Evolutionary conservation across 2,888 invertebrate genomes (phyloP).

Genomic region (Merodon equestris): DNA sequence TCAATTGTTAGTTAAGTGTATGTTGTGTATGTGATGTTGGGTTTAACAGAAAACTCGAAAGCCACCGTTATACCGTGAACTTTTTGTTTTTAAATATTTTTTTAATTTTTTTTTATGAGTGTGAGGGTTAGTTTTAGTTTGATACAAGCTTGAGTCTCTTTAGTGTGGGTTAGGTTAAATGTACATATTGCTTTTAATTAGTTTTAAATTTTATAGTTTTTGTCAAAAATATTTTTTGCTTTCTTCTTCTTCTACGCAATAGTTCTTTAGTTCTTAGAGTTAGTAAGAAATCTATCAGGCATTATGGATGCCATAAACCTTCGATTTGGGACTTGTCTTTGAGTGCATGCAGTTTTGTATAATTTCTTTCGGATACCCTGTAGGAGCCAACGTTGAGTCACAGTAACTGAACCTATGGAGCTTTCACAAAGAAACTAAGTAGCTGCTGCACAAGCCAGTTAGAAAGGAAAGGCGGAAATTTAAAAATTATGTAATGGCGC

Average conservation of each 20-base stretch:
- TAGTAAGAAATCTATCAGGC: constrained; percentile 30
- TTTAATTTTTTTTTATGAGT: not conserved
- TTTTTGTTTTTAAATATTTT: constrained; percentile 22
- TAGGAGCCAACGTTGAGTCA: not conserved
- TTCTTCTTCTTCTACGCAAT: constrained; percentile 10
- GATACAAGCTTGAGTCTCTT: constrained; percentile 26
- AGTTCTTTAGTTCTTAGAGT: constrained; percentile 21
- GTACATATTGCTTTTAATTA: constrained; percentile 60
- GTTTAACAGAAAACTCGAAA: constrained; percentile 32
- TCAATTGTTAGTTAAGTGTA: constrained; percentile 33
- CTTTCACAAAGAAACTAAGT: too few relatives aligned
- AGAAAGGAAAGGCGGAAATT: too few relatives aligned
- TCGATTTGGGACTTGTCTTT: constrained; percentile 14
- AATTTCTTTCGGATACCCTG: constrained; percentile 49
- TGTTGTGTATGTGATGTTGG: constrained; percentile 13
- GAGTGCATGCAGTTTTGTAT: not conserved
- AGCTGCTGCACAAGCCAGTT: too few relatives aligned
- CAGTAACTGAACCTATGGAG: too few relatives aligned
- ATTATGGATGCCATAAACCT: constrained; percentile 68
- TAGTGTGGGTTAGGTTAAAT: constrained; percentile 34
- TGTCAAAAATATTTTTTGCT: constrained; percentile 24
- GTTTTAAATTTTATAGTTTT: constrained; percentile 6
- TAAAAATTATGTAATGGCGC: too few relatives aligned
- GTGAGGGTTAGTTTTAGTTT: too few relatives aligned
- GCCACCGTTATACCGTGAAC: constrained; percentile 46